Base-by-base conservation (phyloP, 2,888 invertebrate genomes). In the Pseudococcus longispinus region DNA sequence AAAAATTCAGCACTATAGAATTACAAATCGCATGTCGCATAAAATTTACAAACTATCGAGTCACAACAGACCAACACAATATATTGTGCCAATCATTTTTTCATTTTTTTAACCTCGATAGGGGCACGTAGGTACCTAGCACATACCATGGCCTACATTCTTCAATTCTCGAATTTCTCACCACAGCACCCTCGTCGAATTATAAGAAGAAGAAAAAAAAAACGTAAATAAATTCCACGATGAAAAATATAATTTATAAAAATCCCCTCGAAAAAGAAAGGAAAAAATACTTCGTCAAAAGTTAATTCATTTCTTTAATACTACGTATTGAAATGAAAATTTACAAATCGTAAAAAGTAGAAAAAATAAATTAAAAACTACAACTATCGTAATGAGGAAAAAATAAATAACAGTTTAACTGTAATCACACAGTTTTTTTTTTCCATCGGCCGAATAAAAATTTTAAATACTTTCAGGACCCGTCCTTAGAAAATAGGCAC, bases 271-370 rank as follows among this genome's bases (percentile, higher is more conserved):
- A 60, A 60, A 60, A 60, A 60, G 5, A 70, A 26, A 26, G 29
- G 26, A 0, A 70, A 70, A 70, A 70, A 18, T 32, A 80, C 42
- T 80, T 20, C 0, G 9, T 80, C 77, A 37, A 42, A 80, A 42
- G 37, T 80, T 42, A 20, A 80, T 80, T 86, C 26, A 51, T 86
- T 55, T 46, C 23, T 86, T 86, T 86, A 86, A 86, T 86, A 77
- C 86, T 86, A 86, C 23, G 86, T 86, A 86, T 51, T 86, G 26
- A 86, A 70, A 86, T 80, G 80, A 80, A 44, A 86, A 77, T 85
- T 86, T 86, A 86, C 86, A 80, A 86, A 86, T 51, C 37, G 32
- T 77, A 80, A 86, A 86, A 86, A 55, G 29, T 77, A 85, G 44
- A 86, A 86, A 85, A 85, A 85, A 70, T 60, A 18, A 44, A 85